Evolutionary conservation across 2,888 invertebrate species (phyloP).

Genomic region (Harpalus rubripes): DNA sequence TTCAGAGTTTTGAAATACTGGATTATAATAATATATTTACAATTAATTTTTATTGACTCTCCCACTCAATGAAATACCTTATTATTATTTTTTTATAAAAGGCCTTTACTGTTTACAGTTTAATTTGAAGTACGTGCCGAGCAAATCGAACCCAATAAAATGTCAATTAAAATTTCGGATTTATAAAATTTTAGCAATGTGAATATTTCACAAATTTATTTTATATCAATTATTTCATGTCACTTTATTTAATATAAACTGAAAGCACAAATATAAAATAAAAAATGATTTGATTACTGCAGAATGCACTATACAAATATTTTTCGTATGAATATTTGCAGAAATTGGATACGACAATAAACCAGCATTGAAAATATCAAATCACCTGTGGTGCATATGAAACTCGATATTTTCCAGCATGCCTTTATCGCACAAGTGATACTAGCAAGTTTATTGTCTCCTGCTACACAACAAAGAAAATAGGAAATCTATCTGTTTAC

Average conservation of each 20-base stretch:
- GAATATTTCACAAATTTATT: background rate
- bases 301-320: background rate
- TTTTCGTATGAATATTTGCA: background rate
- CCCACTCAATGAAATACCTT: too few species aligned
- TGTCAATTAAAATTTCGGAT: too few species aligned
- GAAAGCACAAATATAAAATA: background rate
- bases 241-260: background rate
- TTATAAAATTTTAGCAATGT: too few species aligned
- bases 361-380: constrained; percentile 15
- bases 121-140: too few species aligned
- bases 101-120: too few species aligned
- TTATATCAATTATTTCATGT: background rate
- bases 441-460: constrained; percentile 34
- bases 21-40: too few species aligned
- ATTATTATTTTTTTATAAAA: too few species aligned
- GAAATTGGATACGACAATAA: constrained; percentile 25
- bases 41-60: too few species aligned
- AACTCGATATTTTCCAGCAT: constrained; percentile 27
- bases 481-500: constrained; percentile 62
- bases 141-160: too few species aligned
- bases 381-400: constrained; percentile 35
- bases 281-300: background rate
- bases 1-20: too few species aligned
- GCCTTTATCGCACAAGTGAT: constrained; percentile 38
- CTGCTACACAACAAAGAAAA: constrained; percentile 36